Percentiles rank a stretch among this genome's conserved stretches.
phyloP scores from a whole-genome alignment of 2,113 vertebrate genomes.

The Syngnathus typhle region DNA sequence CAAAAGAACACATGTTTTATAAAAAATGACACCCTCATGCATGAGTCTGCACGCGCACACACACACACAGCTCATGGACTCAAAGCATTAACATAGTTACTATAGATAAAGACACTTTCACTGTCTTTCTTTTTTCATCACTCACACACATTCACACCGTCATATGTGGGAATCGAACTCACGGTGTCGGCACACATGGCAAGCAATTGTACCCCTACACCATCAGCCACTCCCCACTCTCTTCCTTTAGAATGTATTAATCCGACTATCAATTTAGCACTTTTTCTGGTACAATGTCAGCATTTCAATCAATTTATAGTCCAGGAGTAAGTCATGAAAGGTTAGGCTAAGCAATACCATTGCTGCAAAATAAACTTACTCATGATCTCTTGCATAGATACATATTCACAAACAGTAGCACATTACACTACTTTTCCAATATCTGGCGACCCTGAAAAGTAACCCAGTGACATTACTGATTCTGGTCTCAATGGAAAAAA shows the following conservation, averaged over 20 bases:
- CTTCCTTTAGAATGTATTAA: slow-evolving; percentile 11
- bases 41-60: not conserved
- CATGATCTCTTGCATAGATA: slow-evolving; percentile 25
- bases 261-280: slow-evolving; percentile 26
- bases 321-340: slow-evolving; percentile 55
- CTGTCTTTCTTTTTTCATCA: not conserved
- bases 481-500: no score
- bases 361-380: slow-evolving; percentile 55
- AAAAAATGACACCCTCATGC: not conserved
- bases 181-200: no score
- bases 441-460: not conserved
- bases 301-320: slow-evolving; percentile 45
- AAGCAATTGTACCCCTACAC: no score
- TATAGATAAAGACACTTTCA: not conserved
- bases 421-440: not conserved
- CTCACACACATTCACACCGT: no score
- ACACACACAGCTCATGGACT: not conserved
- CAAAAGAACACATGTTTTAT: not conserved
- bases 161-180: no score
- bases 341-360: slow-evolving; percentile 45
- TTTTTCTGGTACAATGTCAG: slow-evolving; percentile 39
- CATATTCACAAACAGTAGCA: not conserved
- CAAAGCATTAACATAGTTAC: slow-evolving; percentile 14
- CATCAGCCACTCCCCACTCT: no score
- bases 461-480: no score